phyloP scores from a whole-genome alignment of 92 coral and sea anemone species.

The Epizoanthus illoricatus region DNA sequence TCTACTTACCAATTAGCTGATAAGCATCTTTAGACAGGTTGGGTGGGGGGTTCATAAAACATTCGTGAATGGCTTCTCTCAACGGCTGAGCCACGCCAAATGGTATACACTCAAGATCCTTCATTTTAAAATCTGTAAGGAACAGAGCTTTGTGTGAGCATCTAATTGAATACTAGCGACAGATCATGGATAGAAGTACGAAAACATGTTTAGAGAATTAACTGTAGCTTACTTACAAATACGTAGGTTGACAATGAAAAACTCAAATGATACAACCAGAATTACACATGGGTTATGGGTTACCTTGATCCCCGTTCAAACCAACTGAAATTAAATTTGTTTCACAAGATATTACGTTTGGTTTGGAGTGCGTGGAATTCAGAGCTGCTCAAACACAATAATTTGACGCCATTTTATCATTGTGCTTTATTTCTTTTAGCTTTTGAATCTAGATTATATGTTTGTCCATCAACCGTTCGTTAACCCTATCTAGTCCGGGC shows the following conservation, averaged over 20 bases:
- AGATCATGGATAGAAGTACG: too few species aligned
- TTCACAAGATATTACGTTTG: too few species aligned
- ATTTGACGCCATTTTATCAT: too few species aligned
- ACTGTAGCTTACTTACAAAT: background rate
- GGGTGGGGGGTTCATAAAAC: slow-evolving; percentile 78
- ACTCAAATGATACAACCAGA: background rate
- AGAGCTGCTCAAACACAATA: too few species aligned
- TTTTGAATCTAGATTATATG: too few species aligned
- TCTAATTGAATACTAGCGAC: too few species aligned
- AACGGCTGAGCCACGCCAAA: slow-evolving; percentile 83
- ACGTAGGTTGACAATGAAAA: background rate
- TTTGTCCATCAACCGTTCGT: too few species aligned
- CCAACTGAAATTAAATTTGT: too few species aligned
- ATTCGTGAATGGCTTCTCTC: slow-evolving; percentile 88
- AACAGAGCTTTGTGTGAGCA: background rate
- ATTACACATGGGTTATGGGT: background rate
- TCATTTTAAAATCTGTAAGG: slow-evolving; percentile 64
- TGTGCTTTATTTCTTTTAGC: too few species aligned
- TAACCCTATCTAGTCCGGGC: too few species aligned
- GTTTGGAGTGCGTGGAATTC: too few species aligned
- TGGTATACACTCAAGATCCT: slow-evolving; percentile 89
- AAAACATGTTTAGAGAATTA: background rate
- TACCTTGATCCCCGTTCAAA: too few species aligned
- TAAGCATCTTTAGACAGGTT: slow-evolving; percentile 76
- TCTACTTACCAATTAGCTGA: slow-evolving; percentile 73